Base-by-base conservation (phyloP, 2,113 vertebrate species). In the Chroicocephalus ridibundus region DNA sequence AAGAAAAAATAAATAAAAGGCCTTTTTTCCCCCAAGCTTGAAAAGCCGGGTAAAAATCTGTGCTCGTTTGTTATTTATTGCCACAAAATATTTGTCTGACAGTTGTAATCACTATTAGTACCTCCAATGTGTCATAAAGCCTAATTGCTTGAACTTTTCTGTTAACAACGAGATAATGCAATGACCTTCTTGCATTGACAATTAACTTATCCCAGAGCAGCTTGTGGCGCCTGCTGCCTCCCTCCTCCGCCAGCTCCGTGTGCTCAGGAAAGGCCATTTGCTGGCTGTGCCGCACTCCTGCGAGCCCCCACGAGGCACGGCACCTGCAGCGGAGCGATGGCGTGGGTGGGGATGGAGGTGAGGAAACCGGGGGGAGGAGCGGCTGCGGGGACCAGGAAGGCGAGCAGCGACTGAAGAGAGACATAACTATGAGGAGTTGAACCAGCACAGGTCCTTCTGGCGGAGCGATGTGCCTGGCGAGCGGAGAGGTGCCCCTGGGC, bases 391-490 rank as follows among this genome's bases (percentile, higher is more conserved):
- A 54, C 27, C 54, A 6, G 77, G 21, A 21, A 58, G 54, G 58
- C 46, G 32, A 80, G 11, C 4, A 3, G 25, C 9, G 12, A 5
- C 18, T 38, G 40, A 19, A 22, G 20, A 47, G 58, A 78, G 42
- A 40, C 49, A 18, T 17, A 72, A 60, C n/a, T 15, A 49, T 1
- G 22, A 26, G 29, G 71, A 77, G 44, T 69, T 29, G 20, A 68
- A 13, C 8, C 81, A 34, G 31, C 2, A 10, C 4, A 2, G 69
- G 46, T 47, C 66, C 6, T 5, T 47, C 62, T 44, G 36, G 20
- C 9, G 0, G 26, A 27, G 34, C 0, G 3, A 44, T 31, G 34
- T 3, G 2, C 47, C 49, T 65, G 6, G 49, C 0, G 2, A 55
- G 49, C 1, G 3, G 31, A 26, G 2, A 27, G n/a, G 31, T 36